Evolutionary conservation across 2,888 invertebrate genomes (phyloP).

Genomic region (Chloromyia formosa): DNA sequence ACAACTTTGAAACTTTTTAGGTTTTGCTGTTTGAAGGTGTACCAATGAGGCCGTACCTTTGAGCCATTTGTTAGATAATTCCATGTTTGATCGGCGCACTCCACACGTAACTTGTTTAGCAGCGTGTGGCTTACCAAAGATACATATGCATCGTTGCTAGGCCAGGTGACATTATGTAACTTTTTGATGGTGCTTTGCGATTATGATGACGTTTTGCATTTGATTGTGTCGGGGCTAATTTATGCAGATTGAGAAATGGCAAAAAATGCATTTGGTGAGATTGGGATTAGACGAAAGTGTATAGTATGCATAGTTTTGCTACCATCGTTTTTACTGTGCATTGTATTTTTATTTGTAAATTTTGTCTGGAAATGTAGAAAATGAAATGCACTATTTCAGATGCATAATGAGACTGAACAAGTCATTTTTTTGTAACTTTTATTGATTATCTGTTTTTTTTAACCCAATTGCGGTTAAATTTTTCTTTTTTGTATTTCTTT

Average conservation of each 20-base stretch:
- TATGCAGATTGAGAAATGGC: constrained; percentile 11
- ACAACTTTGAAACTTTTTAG: constrained; percentile 8
- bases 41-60: constrained; percentile 15
- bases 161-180: constrained; percentile 20
- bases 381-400: too few species aligned
- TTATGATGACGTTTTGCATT: constrained; percentile 13
- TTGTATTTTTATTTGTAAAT: too few species aligned
- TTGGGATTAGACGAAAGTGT: background rate
- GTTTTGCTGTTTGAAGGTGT: constrained; percentile 5
- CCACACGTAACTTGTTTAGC: constrained; percentile 7
- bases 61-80: constrained; percentile 32
- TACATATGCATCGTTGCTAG: background rate
- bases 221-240: constrained; percentile 3
- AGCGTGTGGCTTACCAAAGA: too few species aligned
- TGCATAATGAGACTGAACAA: too few species aligned
- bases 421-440: too few species aligned
- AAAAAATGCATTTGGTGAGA: background rate
- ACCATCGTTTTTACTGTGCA: too few species aligned
- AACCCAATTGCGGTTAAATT: too few species aligned
- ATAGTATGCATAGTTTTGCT: too few species aligned
- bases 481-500: too few species aligned
- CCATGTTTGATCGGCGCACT: constrained; percentile 22
- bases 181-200: constrained; percentile 17
- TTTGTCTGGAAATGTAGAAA: too few species aligned
- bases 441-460: too few species aligned